Base-by-base conservation (phyloP, 2,797 vertebrate species). In the Oophaga sylvatica region DNA sequence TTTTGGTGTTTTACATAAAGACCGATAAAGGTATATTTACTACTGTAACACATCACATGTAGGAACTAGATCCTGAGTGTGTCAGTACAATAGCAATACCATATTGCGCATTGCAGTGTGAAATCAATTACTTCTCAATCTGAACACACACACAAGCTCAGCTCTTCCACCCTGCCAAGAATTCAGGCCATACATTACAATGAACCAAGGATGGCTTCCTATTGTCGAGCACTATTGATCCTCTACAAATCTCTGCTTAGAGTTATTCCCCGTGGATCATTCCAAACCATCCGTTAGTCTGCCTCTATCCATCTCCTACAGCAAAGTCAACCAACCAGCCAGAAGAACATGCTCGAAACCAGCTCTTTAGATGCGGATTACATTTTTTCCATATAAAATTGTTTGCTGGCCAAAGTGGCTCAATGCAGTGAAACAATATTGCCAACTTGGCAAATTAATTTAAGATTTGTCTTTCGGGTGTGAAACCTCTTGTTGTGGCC, bases 71-170 rank as follows among this genome's bases (percentile, higher is more conserved):
- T n/a, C 62, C 29, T 20, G 35, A 88, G 67, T 84, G 63, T 41
- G 53, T 88, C 20, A 67, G 31, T 56, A 85, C 65, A 81, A 82
- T 48, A 77, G 62, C 35, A 68, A 86, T 83, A 83, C 83, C 48
- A 83, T 86, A 89, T 89, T 89, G 80, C 80, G 56, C 62, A 82
- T 89, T 89, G 88, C 88, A 89, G 88, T 89, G 88, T 79, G 80
- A 89, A 89, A 89, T 89, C 88, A 89, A 89, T 89, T 89, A 71
- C 85, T 84, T 82, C 73, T 86, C 71, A 79, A 70, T 89, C 80
- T 83, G 84, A 83, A 83, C 80, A 83, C 68, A 82, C 79, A 68
- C 65, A 85, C 75, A 80, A 79, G 63, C 84, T 16, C 63, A 70
- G 62, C 62, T 86, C 29, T 71, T 86, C 71, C n/a, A 76, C 73